phyloP scores from a whole-genome alignment of 2,888 invertebrate genomes.

The Cryptocheilus praepositus region DNA sequence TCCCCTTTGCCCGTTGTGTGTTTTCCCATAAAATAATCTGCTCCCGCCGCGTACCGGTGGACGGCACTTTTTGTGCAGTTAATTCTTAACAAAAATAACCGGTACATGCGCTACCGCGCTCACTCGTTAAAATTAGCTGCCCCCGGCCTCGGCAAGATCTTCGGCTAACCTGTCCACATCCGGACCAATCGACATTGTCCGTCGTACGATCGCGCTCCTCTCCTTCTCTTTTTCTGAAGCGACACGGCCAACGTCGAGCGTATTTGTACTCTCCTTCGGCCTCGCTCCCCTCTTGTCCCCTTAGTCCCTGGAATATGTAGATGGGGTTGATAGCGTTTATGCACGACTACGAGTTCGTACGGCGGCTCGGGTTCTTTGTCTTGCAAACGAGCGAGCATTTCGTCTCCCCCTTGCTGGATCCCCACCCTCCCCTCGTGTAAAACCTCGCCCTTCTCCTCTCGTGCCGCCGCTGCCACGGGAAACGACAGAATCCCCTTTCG shows the following conservation, averaged over 20 bases:
- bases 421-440: conserved; percentile 24
- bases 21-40: no score
- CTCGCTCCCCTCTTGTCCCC: conserved; percentile 27
- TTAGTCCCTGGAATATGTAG: conserved; percentile 60
- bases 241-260: conserved; percentile 25
- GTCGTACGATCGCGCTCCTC: conserved; percentile 27
- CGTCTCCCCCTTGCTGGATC: conserved; percentile 44
- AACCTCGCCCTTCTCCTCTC: conserved; percentile 8
- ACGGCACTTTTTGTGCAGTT: no score
- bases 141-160: no score
- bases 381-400: conserved; percentile 68
- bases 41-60: no score
- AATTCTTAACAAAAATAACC: no score
- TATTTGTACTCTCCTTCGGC: conserved; percentile 35
- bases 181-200: no score
- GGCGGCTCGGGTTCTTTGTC: conserved; percentile 65
- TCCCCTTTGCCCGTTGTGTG: no score
- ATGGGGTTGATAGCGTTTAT: conserved; percentile 69
- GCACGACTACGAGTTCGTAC: conserved; percentile 64
- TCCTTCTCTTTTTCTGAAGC: background rate
- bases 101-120: no score
- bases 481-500: conserved; percentile 35
- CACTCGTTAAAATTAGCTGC: no score
- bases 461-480: conserved; percentile 15
- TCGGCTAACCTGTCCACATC: no score